Base-by-base conservation (phyloP, 2,113 vertebrate genomes). In the Chrysemys picta region DNA sequence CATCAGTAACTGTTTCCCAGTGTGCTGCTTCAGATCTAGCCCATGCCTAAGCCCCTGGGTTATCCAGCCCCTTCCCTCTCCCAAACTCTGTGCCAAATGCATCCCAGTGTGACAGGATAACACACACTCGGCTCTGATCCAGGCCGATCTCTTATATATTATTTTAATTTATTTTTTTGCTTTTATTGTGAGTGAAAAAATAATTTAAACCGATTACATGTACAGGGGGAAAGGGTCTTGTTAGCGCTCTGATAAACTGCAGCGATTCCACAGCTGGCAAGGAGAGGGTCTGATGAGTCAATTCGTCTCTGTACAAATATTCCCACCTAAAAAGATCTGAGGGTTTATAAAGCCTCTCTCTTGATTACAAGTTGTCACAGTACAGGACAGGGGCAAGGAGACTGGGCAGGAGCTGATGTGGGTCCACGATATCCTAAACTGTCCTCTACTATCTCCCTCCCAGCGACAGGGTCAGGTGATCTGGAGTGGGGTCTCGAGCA, bases 401-500 rank as follows among this genome's bases (percentile, higher is more conserved):
- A 62, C 35, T 93, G 94, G 84, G 91, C 86, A 59, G 92, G 95
- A 72, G 17, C 21, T 56, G 0, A 0, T 24, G 5, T 78, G 80
- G 90, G 75, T 7, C 31, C 93, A 92, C 69, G 47, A 75, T 38
- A 85, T 59, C 88, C 78, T 79, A 49, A 54, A 88, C 38, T 22
- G 17, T 49, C 42, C 80, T 69, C 50, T n/a, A 69, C 8, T 47
- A 80, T 4, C 12, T 47, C 49, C 22, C 2, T 62, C 49, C 24
- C 27, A 12, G 35, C 17, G 10, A 62, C 87, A 57, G 27, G 96
- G 97, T 99, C 99, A 99, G 98, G 99, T 99, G 97, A 99, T 98
- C 98, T 99, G 99, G 96, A 99, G 99, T 0, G 99, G 99, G 0
- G 99, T 98, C 97, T 99, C 99, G 96, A 99, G 96, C 99, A 99